Evolutionary conservation across 2,113 vertebrate species (phyloP), one percentile per base, ranked within the genome.

Genomic region (Zootoca vivipara): DNA sequence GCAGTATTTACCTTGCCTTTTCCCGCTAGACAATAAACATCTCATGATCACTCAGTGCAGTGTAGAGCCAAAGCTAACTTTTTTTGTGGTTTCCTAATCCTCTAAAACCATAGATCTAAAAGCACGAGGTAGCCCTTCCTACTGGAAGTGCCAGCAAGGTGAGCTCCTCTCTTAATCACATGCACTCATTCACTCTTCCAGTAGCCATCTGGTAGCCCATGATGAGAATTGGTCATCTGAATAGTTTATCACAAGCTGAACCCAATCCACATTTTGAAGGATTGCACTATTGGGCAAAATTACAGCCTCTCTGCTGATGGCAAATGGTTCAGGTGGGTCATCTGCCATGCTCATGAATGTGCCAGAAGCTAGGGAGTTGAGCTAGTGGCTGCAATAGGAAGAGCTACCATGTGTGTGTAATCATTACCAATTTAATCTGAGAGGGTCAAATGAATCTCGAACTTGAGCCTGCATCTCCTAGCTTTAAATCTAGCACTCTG

Each of bases 41-140:
- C 88, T 89, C 62, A 85, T 83, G 85, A 74, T 82, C 90, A 90
- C 85, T 93, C 90, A 92, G 90, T 91, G 89, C 78, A 93, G 87
- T 64, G 69, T 78, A 89, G 78, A 86, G 78, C 2, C 0, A 88
- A 89, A 72, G 46, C 86, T 94, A 89, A 90, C 84, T 85, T 86
- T 78, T 52, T 42, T 88, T 0, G 1, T 75, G 78, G 67, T 1
- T 0, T 85, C 86, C n/a, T 35, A 7, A 78, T 85, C 75, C 20
- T 78, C 20, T 79, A n/a, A 82, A 69, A 70, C 74, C 64, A 75
- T 74, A 89, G 77, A 40, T 85, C 82, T 28, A 30, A 83, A 82
- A 78, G 0, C 0, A 78, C 2, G 18, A 78, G 58, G 58, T 58
- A 65, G 58, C 13, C 9, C 38, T 77, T 78, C 30, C 40, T 86